These are phyloP conservation scores for Ardeotis arabs DNA, from an alignment of 2,113 vertebrate genomes.

Conservation along the genomic window DNA sequence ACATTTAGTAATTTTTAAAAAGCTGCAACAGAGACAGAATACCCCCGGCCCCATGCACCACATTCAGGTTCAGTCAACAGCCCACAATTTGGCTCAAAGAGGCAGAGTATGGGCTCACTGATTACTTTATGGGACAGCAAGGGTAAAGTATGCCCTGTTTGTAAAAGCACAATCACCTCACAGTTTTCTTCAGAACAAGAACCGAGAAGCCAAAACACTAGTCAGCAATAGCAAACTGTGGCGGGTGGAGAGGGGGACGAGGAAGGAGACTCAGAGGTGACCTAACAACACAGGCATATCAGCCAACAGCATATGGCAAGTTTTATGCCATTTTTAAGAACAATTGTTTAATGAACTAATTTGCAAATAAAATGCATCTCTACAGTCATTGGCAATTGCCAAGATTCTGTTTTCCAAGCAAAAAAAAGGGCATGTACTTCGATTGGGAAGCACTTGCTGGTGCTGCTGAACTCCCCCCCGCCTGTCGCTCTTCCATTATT, in stretches of 20 bases:
- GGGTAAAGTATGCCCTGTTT: background rate
- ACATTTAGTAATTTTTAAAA: background rate
- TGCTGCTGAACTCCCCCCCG: background rate
- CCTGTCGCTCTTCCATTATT: background rate
- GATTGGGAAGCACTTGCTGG: background rate
- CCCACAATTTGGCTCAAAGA: background rate
- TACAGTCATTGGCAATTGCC: background rate
- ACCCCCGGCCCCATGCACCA: background rate
- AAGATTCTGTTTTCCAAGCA: background rate
- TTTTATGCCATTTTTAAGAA: background rate
- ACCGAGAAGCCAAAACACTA: background rate
- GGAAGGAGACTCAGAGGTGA: background rate
- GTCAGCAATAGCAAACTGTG: background rate
- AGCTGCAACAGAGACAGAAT: background rate
- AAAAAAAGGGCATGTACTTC: background rate
- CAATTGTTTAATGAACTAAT: background rate
- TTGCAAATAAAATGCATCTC: background rate
- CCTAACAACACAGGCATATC: fast-evolving
- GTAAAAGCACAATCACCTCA: background rate
- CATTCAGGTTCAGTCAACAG: background rate
- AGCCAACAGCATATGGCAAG: background rate
- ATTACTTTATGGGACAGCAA: background rate
- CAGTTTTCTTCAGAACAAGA: background rate
- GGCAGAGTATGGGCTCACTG: background rate
- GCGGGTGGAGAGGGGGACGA: background rate